A percentile compares a stretch with the other conserved stretches of the same genome.
Conservation (phyloP, 2,797 vertebrate genomes). For the Sebastes cheni region DNA sequence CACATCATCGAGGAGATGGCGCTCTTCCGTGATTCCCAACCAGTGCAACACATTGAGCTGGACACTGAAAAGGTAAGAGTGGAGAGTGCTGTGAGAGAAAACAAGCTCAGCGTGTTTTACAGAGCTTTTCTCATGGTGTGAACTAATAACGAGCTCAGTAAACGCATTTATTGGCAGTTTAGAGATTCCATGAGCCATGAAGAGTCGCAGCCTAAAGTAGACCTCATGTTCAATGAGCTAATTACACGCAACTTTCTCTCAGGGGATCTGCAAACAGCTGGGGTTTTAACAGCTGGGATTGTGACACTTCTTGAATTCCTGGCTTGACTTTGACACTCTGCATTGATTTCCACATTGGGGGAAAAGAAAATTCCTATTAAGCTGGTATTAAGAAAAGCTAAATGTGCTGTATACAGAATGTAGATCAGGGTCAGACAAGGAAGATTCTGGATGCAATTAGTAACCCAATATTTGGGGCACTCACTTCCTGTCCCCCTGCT, state of each 20-base stretch:
- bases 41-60: conserved; percentile 90
- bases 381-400: neutral
- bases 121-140: neutral
- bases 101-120: neutral
- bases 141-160: conserved; percentile 44
- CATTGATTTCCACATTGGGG: neutral
- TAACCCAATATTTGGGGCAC: conserved; percentile 34
- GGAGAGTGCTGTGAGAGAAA: neutral
- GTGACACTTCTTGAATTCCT: conserved; percentile 38
- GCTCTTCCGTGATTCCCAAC: conserved; percentile 84
- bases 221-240: conserved; percentile 53
- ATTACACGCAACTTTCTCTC: conserved; percentile 61
- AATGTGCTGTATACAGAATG: conserved; percentile 2
- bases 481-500: conserved; percentile 11
- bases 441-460: conserved; percentile 33
- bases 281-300: conserved; percentile 55
- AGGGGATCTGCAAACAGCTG: conserved; percentile 63
- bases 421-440: conserved; percentile 20
- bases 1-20: conserved; percentile 93
- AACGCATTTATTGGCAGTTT: conserved; percentile 61
- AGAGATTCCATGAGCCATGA: conserved; percentile 51
- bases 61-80: conserved; percentile 85
- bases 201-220: conserved; percentile 43
- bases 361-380: neutral
- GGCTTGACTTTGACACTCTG: neutral